Evolutionary conservation across 2,888 invertebrate species (phyloP).

Genomic region (Papilio demoleus): DNA sequence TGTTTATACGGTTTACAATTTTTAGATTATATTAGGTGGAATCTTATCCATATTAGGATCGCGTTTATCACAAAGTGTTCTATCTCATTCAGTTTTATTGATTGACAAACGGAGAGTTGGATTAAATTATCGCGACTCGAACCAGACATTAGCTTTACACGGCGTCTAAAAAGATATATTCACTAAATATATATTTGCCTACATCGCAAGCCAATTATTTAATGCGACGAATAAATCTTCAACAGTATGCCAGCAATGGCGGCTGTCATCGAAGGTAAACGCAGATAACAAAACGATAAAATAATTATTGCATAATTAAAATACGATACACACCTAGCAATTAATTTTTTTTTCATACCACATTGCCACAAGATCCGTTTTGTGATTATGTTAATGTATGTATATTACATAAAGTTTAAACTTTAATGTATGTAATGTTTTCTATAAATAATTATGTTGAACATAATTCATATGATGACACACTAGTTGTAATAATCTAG

Average conservation of each 20-base stretch:
- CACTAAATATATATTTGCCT: conserved; percentile 49
- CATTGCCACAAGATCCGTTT: conserved; percentile 22
- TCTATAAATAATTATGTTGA: neutral
- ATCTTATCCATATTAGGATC: conserved; percentile 57
- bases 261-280: conserved; percentile 44
- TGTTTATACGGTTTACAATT: neutral
- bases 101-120: conserved; percentile 79
- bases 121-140: conserved; percentile 74
- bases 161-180: conserved; percentile 57
- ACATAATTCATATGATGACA: neutral
- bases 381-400: conserved; percentile 24
- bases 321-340: conserved; percentile 28
- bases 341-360: conserved; percentile 36
- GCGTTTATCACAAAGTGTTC: conserved; percentile 59
- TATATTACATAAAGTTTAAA: conserved; percentile 17
- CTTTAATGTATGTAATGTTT: conserved; percentile 12
- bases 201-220: conserved; percentile 51
- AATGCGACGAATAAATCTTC: conserved; percentile 53
- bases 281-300: conserved; percentile 31
- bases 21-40: neutral
- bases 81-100: conserved; percentile 71
- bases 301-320: conserved; percentile 38
- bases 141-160: conserved; percentile 70
- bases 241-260: conserved; percentile 45
- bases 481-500: neutral